These are phyloP conservation scores for Solen grandis DNA, from an alignment of 1,140 invertebrate species.

Conservation along the genomic window DNA sequence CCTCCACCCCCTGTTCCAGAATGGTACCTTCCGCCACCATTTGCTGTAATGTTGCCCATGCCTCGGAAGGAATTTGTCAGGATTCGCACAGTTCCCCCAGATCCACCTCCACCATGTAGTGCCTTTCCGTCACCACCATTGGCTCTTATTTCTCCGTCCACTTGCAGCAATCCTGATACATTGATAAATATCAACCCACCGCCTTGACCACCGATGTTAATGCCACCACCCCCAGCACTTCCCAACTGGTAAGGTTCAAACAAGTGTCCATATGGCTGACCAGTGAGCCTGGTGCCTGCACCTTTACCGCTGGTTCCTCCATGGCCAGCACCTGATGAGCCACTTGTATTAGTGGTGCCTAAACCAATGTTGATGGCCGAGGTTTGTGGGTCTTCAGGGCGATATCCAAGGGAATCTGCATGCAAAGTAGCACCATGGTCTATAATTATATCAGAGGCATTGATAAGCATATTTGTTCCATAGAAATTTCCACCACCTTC, in stretches of 20 bases:
- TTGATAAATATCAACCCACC: conserved; percentile 68
- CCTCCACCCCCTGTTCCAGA: conserved; percentile 67
- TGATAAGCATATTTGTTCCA: conserved; percentile 66
- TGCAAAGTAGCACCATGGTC: conserved; percentile 72
- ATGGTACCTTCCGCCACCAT: conserved; percentile 67
- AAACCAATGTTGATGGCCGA: conserved; percentile 61
- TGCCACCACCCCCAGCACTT: conserved; percentile 70
- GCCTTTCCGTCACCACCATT: conserved; percentile 60
- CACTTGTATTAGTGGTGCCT: conserved; percentile 56
- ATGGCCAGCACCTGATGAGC: conserved; percentile 71
- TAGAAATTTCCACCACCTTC: conserved; percentile 70
- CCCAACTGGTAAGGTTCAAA: conserved; percentile 67
- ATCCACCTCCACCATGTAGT: conserved; percentile 66
- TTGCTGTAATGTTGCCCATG: conserved; percentile 71
- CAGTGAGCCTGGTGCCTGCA: conserved; percentile 60
- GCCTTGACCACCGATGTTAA: conserved; percentile 62
- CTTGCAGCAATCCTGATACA: conserved; percentile 60
- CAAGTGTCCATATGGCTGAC: conserved; percentile 71
- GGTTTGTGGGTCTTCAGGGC: conserved; percentile 55
- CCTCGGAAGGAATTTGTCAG: conserved; percentile 64
- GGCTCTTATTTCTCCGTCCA: conserved; percentile 68
- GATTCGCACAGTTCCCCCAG: conserved; percentile 70
- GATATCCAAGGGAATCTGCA: conserved; percentile 66
- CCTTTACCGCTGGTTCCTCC: conserved; percentile 72
- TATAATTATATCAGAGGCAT: conserved; percentile 67